Conservation (phyloP, 2,888 invertebrate genomes). For the Zonitis immaculata region DNA sequence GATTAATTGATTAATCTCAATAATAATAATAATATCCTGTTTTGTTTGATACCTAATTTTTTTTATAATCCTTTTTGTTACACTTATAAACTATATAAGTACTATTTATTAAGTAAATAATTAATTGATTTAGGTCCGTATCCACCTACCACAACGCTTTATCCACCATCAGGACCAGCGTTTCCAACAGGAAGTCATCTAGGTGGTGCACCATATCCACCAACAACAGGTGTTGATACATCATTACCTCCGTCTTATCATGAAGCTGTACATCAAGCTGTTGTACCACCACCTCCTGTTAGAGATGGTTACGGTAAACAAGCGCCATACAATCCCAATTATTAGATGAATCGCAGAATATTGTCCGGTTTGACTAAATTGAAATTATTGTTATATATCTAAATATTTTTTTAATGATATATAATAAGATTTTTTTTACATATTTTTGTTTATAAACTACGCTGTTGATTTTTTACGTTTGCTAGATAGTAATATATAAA, state of each 20-base stretch:
- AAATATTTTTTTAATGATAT: too few species aligned
- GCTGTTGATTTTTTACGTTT: background rate
- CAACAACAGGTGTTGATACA: slow-evolving; percentile 6
- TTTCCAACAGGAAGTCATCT: slow-evolving; percentile 1
- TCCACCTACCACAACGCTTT: slow-evolving; percentile 5
- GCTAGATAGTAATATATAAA: background rate
- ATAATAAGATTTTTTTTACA: background rate
- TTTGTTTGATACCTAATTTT: too few species aligned
- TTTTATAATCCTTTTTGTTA: too few species aligned
- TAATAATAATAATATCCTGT: too few species aligned
- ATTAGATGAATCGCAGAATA: slow-evolving; percentile 3
- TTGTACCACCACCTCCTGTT: slow-evolving; percentile 13
- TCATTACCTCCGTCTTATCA: slow-evolving; percentile 27
- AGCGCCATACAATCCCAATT: slow-evolving; percentile 28
- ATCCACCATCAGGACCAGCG: slow-evolving; percentile 3
- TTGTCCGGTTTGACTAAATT: background rate
- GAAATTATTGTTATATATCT: too few species aligned
- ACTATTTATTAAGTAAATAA: too few species aligned
- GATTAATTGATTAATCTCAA: too few species aligned
- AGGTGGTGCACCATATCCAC: slow-evolving; percentile 16
- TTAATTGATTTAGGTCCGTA: slow-evolving; percentile 3
- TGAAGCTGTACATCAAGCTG: slow-evolving; percentile 23
- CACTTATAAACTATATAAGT: too few species aligned
- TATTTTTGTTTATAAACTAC: background rate
- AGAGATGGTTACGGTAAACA: slow-evolving; percentile 26